These are phyloP conservation scores for Chalcis sispes DNA, from an alignment of 2,888 invertebrate genomes.

Conservation along the genomic window DNA sequence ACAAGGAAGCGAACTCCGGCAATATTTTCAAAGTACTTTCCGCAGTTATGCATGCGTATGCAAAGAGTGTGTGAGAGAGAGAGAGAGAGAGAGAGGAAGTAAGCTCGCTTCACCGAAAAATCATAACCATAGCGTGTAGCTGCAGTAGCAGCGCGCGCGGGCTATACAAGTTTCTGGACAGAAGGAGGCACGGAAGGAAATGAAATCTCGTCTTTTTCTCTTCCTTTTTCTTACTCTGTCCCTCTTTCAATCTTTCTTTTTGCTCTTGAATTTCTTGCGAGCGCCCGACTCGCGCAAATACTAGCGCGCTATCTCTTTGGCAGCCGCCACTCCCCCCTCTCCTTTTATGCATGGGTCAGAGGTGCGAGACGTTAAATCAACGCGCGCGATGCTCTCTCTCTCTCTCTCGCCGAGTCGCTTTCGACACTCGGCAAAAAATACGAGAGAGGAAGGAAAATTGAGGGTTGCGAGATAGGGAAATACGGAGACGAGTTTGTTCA, in stretches of 20 bases:
- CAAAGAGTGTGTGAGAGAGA: too few relatives aligned
- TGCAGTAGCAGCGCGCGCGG: not conserved
- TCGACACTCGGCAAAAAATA: not conserved
- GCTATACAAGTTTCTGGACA: constrained; percentile 16
- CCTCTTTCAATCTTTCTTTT: not conserved
- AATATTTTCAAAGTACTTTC: constrained; percentile 55
- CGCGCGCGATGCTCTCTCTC: too few relatives aligned
- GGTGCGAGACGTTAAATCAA: constrained; percentile 36
- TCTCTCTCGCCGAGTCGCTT: not conserved
- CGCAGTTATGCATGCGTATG: constrained; percentile 12
- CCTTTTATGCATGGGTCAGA: constrained; percentile 27
- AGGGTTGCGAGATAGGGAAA: constrained; percentile 15
- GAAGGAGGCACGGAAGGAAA: not conserved
- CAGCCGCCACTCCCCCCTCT: too few relatives aligned
- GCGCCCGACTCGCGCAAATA: too few relatives aligned
- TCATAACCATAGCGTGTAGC: too few relatives aligned
- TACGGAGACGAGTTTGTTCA: constrained; percentile 11
- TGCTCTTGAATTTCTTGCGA: constrained; percentile 5
- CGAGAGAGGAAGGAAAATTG: constrained; percentile 21
- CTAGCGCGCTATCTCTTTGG: constrained; percentile 15
- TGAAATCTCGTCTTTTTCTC: not conserved
- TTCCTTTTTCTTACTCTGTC: not conserved
- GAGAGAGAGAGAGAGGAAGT: too few relatives aligned
- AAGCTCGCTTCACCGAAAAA: constrained; percentile 11
- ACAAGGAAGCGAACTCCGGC: constrained; percentile 46